Base-by-base conservation (phyloP, 2,113 vertebrate species). In the Charadrius vociferus region DNA sequence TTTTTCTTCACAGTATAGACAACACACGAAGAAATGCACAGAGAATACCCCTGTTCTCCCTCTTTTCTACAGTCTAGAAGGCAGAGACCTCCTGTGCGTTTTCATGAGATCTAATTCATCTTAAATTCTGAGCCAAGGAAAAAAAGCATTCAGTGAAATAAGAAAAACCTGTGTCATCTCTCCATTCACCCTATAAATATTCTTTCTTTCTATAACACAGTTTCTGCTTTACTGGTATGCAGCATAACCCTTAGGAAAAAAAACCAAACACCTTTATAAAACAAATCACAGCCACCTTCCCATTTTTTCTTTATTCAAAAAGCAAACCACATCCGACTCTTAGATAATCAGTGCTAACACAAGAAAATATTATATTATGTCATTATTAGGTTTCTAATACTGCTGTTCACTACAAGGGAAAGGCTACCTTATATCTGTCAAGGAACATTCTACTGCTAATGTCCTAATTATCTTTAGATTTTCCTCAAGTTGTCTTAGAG, bases 361-460 rank as follows among this genome's bases (percentile, higher is more conserved):
- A 61, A 20, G 30, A 49, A 91, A 88, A 49, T 14, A 82, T 3
- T 41, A 74, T 49, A 3, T 9, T 49, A 39, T 3, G 6, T 15
- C 41, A 71, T 45, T 32, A 32, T 22, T 34, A 80, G 21, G 9
- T 70, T 81, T 63, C n/a, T 56, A 78, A 49, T 26, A 27, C 18
- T 53, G 20, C 23, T 58, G 65, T 9, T 79, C 9, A 74, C 27
- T 13, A 5, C 7, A 58, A 95, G 34, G 9, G 53, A 94, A 93
- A 96, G 65, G 74, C 26, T 98, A 99, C 99, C 99, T 99, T 97
- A 99, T 99, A 77, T 98, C 98, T 86, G 97, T 96, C 74, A 99
- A 98, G 23, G 97, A 98, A 90, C 99, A 99, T 94, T 99, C 98
- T 75, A 99, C 52, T 62, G 98, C 98, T 95, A 99, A 93, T 14